Conservation (phyloP, 2,888 invertebrate genomes). For the Parasteatoda lunata region DNA sequence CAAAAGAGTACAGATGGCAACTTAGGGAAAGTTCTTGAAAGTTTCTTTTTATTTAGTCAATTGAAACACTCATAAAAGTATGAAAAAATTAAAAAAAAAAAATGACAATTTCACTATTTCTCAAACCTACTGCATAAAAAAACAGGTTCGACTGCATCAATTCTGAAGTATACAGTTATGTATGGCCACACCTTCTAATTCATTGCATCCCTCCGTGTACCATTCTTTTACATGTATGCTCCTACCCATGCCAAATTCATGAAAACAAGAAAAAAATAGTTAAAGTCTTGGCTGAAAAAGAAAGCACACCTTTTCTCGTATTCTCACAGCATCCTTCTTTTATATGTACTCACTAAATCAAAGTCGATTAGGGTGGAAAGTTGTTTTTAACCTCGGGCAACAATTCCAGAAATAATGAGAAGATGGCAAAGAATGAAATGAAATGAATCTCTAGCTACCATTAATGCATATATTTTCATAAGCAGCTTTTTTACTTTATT, state of each 20-base stretch:
- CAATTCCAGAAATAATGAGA: constrained; percentile 39
- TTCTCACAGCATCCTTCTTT: constrained; percentile 41
- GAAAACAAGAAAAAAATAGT: constrained; percentile 9
- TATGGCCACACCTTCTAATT: constrained; percentile 59
- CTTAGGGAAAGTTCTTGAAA: constrained; percentile 23
- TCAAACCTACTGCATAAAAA: constrained; percentile 56
- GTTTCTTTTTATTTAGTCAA: constrained; percentile 48
- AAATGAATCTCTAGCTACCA: constrained; percentile 54
- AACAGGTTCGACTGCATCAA: constrained; percentile 47
- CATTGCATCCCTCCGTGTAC: constrained; percentile 38
- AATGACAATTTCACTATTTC: constrained; percentile 36
- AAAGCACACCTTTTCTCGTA: constrained; percentile 60
- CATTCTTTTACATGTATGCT: constrained; percentile 55
- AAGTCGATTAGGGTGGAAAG: constrained; percentile 54
- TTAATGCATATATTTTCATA: constrained; percentile 59
- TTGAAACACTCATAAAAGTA: constrained; percentile 17
- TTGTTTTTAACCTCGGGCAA: constrained; percentile 30
- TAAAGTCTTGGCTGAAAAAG: constrained; percentile 4
- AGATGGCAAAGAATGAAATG: constrained; percentile 38
- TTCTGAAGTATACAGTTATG: constrained; percentile 36
- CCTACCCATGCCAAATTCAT: constrained; percentile 56
- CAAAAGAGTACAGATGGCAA: not conserved
- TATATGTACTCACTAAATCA: constrained; percentile 49
- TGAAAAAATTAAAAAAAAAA: constrained; percentile 5
- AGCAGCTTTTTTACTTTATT: constrained; percentile 20